phyloP scores from a whole-genome alignment of 2,888 invertebrate species.

The Cylindroiulus punctatus region DNA sequence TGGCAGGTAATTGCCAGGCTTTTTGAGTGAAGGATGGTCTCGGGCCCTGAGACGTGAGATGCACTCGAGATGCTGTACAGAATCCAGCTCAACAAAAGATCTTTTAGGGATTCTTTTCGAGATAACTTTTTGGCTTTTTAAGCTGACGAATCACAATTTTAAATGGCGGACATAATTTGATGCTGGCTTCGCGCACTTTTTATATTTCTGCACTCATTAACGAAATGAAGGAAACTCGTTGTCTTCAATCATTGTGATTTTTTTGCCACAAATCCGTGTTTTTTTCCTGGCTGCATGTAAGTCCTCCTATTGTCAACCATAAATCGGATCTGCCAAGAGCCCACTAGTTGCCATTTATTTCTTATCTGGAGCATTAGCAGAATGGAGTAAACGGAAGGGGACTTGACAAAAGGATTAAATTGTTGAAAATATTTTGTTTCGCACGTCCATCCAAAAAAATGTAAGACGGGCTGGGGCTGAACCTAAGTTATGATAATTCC shows the following conservation, averaged over 20 bases:
- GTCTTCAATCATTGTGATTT: slow-evolving; percentile 27
- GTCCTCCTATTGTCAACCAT: background rate
- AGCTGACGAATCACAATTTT: background rate
- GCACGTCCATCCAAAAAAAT: background rate
- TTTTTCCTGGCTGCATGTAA: background rate
- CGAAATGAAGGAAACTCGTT: slow-evolving; percentile 15
- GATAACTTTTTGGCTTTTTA: background rate
- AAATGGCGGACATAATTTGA: background rate
- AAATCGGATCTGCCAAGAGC: slow-evolving; percentile 17
- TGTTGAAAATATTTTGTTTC: slow-evolving; percentile 25
- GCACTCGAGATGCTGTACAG: background rate
- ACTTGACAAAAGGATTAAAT: slow-evolving; percentile 29
- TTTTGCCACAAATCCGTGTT: background rate
- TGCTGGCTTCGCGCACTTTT: background rate
- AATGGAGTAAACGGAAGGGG: background rate
- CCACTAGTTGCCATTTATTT: background rate
- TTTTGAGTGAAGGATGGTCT: background rate
- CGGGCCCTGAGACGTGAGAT: background rate
- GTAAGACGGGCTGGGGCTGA: background rate
- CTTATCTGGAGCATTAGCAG: slow-evolving; percentile 23
- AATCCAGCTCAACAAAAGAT: background rate
- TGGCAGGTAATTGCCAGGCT: background rate
- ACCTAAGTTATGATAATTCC: background rate
- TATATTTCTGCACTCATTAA: background rate
- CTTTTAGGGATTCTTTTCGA: background rate